A percentile compares a stretch with the other conserved stretches of the same genome.
Conservation (phyloP, 2,888 invertebrate genomes). For the Parnassius apollo region DNA sequence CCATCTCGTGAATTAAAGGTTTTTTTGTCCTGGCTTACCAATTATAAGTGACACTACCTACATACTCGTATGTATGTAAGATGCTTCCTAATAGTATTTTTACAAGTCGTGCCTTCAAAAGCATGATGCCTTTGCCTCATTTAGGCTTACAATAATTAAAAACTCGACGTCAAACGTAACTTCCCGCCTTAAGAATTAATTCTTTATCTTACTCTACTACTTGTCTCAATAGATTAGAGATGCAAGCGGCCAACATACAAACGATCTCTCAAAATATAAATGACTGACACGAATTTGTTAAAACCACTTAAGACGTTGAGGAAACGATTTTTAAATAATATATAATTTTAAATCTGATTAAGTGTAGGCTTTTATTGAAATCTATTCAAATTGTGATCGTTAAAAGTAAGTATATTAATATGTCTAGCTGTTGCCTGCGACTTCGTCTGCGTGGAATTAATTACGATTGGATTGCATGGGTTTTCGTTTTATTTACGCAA, state of each 20-base stretch:
- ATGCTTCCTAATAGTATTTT: not conserved
- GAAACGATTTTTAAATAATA: slow-evolving; percentile 19
- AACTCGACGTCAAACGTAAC: slow-evolving; percentile 8
- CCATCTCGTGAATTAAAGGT: too few relatives aligned
- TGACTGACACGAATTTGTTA: slow-evolving; percentile 25
- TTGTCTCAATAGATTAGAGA: slow-evolving; percentile 20
- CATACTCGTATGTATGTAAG: too few relatives aligned
- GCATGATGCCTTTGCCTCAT: slow-evolving; percentile 11
- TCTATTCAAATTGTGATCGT: slow-evolving; percentile 2
- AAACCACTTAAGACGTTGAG: slow-evolving; percentile 12
- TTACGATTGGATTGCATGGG: too few relatives aligned
- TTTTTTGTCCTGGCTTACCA: too few relatives aligned
- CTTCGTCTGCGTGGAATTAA: too few relatives aligned
- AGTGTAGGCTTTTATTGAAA: slow-evolving; percentile 7
- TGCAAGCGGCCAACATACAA: slow-evolving; percentile 19
- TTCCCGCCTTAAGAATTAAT: slow-evolving; percentile 18
- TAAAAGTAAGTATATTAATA: slow-evolving; percentile 5
- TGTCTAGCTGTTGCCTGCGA: too few relatives aligned
- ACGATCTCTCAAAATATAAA: slow-evolving; percentile 22
- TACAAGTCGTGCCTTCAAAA: not conserved
- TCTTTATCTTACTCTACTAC: slow-evolving; percentile 16
- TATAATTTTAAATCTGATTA: slow-evolving; percentile 12
- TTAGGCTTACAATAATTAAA: not conserved
- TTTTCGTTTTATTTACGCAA: too few relatives aligned
- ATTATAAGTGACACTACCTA: too few relatives aligned